A percentile compares a stretch with the other conserved stretches of the same genome.
Evolutionary conservation across 2,113 vertebrate genomes (phyloP).

Genomic region (Hiodon tergisus): DNA sequence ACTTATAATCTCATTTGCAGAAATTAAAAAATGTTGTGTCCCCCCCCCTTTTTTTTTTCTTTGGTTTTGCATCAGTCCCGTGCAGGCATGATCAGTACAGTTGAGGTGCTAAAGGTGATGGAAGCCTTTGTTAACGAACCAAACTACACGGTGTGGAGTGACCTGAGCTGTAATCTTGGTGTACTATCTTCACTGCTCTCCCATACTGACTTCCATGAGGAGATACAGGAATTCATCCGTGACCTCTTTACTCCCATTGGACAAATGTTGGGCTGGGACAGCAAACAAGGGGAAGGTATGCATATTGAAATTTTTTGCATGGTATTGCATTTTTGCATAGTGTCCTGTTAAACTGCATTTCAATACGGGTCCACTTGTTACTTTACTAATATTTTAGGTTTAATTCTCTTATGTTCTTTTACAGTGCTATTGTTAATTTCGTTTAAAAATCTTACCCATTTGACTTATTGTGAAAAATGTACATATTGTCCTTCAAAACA

Average conservation of each 20-base stretch:
- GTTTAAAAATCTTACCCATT: too few species aligned
- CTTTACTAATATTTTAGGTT: too few species aligned
- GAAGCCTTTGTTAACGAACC: conserved; percentile 98
- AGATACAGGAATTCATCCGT: conserved; percentile 89
- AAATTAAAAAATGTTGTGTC: too few species aligned
- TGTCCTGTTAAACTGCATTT: too few species aligned
- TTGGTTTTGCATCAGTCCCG: conserved; percentile 69
- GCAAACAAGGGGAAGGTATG: conserved; percentile 88
- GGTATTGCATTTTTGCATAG: too few species aligned
- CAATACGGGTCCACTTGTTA: too few species aligned
- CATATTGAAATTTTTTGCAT: conserved; percentile 1
- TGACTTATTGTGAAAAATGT: too few species aligned
- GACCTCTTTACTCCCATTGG: conserved; percentile 94
- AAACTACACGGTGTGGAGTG: conserved; percentile 98
- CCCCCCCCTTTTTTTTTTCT: not conserved
- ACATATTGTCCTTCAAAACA: too few species aligned
- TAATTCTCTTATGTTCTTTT: too few species aligned
- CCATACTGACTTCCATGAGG: conserved; percentile 93
- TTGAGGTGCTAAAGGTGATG: conserved; percentile 95
- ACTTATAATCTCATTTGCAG: not conserved
- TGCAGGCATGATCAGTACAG: conserved; percentile 95
- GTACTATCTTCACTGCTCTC: conserved; percentile 89
- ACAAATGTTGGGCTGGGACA: conserved; percentile 90
- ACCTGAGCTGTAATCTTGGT: conserved; percentile 97
- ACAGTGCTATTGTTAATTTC: too few species aligned